A percentile compares a stretch with the other conserved stretches of the same genome.
These are phyloP conservation scores for Triplophysa siluroides DNA, from an alignment of 2,113 vertebrate genomes.

Conservation along the genomic window DNA sequence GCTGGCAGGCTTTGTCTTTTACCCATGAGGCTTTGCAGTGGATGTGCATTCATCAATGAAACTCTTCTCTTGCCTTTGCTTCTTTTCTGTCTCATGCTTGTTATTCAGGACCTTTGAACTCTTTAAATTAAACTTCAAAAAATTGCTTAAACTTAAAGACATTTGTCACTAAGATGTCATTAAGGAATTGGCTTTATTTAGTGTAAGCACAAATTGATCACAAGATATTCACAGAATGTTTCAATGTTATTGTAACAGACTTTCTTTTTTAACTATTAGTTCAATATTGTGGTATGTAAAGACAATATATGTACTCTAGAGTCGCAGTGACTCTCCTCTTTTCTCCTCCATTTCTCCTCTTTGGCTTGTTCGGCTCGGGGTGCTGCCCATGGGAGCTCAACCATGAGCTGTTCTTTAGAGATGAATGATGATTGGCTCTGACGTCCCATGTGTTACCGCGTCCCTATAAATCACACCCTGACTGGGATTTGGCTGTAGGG, in stretches of 20 bases:
- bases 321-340: neutral
- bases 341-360: neutral
- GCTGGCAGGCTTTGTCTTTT: slow-evolving; percentile 9
- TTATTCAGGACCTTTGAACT: neutral
- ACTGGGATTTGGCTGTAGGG: slow-evolving; percentile 40
- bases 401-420: slow-evolving; percentile 25
- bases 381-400: slow-evolving; percentile 28
- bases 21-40: slow-evolving; percentile 26
- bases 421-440: slow-evolving; percentile 42
- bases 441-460: slow-evolving; percentile 34
- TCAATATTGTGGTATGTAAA: no score
- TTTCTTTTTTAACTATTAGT: no score
- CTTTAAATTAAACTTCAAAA: neutral
- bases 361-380: neutral
- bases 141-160: no score
- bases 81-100: neutral
- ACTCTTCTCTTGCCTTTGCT: slow-evolving; percentile 11
- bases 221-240: no score
- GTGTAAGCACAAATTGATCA: no score
- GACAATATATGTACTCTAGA: neutral
- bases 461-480: slow-evolving; percentile 41
- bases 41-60: slow-evolving; percentile 31
- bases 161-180: neutral
- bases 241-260: no score
- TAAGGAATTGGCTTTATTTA: neutral